phyloP scores from a whole-genome alignment of 2,888 invertebrate species.

The Synergus gifuensis region DNA sequence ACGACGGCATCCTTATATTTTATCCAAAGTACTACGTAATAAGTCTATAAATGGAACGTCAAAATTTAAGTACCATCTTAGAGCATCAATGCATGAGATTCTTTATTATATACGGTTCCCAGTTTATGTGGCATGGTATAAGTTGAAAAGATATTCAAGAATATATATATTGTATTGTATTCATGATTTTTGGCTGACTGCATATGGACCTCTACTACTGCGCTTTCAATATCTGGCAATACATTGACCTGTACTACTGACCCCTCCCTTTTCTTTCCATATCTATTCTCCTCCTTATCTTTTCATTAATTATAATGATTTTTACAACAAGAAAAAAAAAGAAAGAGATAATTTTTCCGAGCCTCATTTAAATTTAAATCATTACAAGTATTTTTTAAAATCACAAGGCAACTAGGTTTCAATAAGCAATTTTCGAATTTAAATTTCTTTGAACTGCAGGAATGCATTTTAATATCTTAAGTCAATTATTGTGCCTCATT shows the following conservation, averaged over 20 bases:
- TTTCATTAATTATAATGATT: too few relatives aligned
- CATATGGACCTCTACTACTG: too few relatives aligned
- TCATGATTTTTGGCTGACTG: too few relatives aligned
- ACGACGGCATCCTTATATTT: conserved; percentile 25
- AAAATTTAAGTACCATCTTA: conserved; percentile 23
- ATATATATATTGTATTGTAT: not conserved
- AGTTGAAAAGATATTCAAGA: not conserved
- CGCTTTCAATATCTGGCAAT: too few relatives aligned
- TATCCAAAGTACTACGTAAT: conserved; percentile 36
- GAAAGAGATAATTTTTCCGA: too few relatives aligned
- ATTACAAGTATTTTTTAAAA: too few relatives aligned
- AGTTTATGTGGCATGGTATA: not conserved
- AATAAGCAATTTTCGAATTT: not conserved
- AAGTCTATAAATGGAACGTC: conserved; percentile 23
- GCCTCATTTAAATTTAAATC: too few relatives aligned
- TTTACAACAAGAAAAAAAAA: too few relatives aligned
- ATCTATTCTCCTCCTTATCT: too few relatives aligned
- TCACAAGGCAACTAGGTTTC: too few relatives aligned
- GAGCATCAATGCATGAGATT: not conserved
- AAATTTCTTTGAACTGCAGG: not conserved
- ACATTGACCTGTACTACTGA: too few relatives aligned
- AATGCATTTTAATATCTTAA: conserved; percentile 1
- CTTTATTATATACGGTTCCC: not conserved
- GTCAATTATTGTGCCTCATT: conserved; percentile 31
- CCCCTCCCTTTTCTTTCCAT: too few relatives aligned